These are phyloP conservation scores for Allygus modestus DNA, from an alignment of 2,888 invertebrate species.

Conservation along the genomic window DNA sequence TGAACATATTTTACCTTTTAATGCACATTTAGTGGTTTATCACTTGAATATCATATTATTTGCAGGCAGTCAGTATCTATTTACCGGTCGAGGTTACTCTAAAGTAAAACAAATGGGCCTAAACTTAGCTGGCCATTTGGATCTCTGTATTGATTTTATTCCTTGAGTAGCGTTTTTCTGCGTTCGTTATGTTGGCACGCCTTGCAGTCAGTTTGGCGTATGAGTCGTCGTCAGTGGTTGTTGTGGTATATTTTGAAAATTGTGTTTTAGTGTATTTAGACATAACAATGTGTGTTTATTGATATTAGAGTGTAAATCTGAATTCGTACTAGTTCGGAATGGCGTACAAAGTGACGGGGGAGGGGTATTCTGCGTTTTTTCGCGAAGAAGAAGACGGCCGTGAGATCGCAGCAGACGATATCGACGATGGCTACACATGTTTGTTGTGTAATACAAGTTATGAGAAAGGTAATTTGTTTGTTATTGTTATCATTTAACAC, in stretches of 20 bases:
- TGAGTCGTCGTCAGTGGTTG: conserved; percentile 36
- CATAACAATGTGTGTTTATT: not conserved
- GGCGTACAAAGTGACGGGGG: conserved; percentile 67
- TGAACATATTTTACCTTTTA: not conserved
- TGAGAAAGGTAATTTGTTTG: conserved; percentile 68
- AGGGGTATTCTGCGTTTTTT: conserved; percentile 68
- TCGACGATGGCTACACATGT: conserved; percentile 70
- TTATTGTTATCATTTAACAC: not conserved
- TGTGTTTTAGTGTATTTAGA: not conserved
- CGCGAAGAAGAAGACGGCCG: conserved; percentile 67
- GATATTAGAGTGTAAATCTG: not conserved
- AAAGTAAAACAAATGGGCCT: not conserved
- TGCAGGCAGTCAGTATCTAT: not conserved
- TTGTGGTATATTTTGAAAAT: conserved; percentile 24
- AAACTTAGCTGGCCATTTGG: not conserved
- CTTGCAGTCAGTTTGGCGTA: conserved; percentile 44
- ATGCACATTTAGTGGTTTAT: not conserved
- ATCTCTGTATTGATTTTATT: conserved; percentile 31
- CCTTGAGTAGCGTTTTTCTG: not conserved
- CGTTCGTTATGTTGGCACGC: conserved; percentile 23
- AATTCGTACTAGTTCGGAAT: conserved; percentile 44
- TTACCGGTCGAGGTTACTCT: not conserved
- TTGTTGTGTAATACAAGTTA: conserved; percentile 70
- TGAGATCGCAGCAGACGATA: conserved; percentile 66
- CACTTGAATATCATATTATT: too few species aligned